A percentile compares a stretch with the other conserved stretches of the same genome.
These are phyloP conservation scores for Orchesella cincta DNA, from an alignment of 1,140 invertebrate species.

Conservation along the genomic window DNA sequence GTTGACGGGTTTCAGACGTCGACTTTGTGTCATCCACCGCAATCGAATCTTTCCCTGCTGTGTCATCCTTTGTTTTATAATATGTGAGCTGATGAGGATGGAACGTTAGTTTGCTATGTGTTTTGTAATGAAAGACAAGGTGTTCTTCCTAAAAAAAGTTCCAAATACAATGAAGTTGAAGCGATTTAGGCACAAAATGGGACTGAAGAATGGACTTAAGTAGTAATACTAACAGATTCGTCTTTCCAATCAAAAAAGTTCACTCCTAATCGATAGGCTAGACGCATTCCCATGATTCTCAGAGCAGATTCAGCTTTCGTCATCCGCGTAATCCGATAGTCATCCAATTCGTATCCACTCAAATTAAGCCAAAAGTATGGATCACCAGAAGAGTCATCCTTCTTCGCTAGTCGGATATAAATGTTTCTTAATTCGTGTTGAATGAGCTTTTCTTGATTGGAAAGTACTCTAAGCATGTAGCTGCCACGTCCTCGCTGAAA, in stretches of 20 bases:
- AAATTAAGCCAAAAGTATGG: slow-evolving; percentile 28
- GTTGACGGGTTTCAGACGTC: no score
- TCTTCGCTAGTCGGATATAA: slow-evolving; percentile 23
- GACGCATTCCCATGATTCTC: slow-evolving; percentile 22
- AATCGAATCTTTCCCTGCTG: no score
- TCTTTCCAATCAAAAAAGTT: slow-evolving; percentile 31
- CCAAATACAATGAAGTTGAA: neutral
- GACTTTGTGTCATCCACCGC: no score
- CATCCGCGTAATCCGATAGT: slow-evolving; percentile 22
- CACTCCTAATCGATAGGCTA: slow-evolving; percentile 5
- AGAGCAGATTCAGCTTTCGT: slow-evolving; percentile 20
- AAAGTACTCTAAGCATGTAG: slow-evolving; percentile 7
- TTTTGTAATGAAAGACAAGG: slow-evolving; percentile 25
- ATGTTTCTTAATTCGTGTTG: slow-evolving; percentile 9
- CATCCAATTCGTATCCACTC: slow-evolving; percentile 28
- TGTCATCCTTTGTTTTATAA: no score
- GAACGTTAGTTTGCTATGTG: neutral
- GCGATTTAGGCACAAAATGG: no score
- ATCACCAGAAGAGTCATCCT: slow-evolving; percentile 10
- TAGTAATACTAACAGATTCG: slow-evolving; percentile 11
- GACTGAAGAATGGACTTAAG: neutral
- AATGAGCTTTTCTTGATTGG: slow-evolving; percentile 14
- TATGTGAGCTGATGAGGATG: neutral
- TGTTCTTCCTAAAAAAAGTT: slow-evolving; percentile 13
- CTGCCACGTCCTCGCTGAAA: slow-evolving; percentile 11